Evolutionary conservation across 2,888 invertebrate genomes (phyloP), one percentile per base, ranked within the genome.

Genomic region (Pinctada fucata): DNA sequence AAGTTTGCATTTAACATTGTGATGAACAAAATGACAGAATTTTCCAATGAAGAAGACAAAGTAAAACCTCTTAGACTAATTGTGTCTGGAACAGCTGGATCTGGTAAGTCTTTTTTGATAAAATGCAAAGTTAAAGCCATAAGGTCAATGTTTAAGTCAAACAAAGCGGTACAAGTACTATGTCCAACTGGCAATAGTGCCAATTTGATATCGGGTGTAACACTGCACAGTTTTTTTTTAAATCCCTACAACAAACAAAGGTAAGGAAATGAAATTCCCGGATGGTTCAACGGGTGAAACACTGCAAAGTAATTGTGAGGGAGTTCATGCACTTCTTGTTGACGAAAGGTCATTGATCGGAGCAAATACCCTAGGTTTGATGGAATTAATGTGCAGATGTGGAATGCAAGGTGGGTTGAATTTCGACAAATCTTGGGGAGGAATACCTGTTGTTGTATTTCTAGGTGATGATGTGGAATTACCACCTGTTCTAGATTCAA

Each of bases 151-250:
- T 83, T 83, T 71, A 64, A 76, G 3, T 71, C 52, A 5, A 82
- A 82, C 51, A 81, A 78, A 64, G 48, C 77, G 66, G 83, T 82
- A 2, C 85, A 84, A 74, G 82, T 85, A 47, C 6, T 84, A 8
- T 84, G 84, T 75, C 85, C 84, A 2, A 85, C 82, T 66, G 85
- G 83, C 3, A 85, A 79, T 72, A 85, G 83, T 81, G 83, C 85
- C 6, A 84, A 85, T 63, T 10, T 86, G 2, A 83, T 85, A 31
- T 74, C 71, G 49, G 84, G 85, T 49, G 76, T 76, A 4, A 86
- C 84, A 6, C n/a, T 82, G 2, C 51, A 84, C 67, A 82, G 79
- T 58, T 84, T 84, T 71, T 71, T 68, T 86, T 6, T 82, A 85
- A 79, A 71, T 84, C 48, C 83, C 84, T 47, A 83, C 83, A 50